Evolutionary conservation across 2,888 invertebrate genomes (phyloP).

Genomic region (Subacronicta megacephala): DNA sequence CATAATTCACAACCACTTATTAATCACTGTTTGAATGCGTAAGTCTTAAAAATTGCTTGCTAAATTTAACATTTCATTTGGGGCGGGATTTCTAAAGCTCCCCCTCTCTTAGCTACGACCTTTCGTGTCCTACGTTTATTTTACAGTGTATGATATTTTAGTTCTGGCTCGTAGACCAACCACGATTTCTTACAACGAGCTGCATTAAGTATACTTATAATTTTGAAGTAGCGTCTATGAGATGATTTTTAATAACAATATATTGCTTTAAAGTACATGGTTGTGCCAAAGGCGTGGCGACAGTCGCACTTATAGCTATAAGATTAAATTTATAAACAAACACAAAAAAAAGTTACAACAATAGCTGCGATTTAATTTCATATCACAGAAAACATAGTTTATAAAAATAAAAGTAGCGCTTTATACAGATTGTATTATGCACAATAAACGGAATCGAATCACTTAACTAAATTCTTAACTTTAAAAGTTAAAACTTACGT

Average conservation of each 20-base stretch:
- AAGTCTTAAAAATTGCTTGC: constrained; percentile 29
- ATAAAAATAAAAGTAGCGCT: constrained; percentile 63
- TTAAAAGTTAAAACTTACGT: constrained; percentile 70
- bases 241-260: constrained; percentile 32
- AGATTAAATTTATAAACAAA: constrained; percentile 51
- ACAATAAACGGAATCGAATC: constrained; percentile 63
- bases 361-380: constrained; percentile 67
- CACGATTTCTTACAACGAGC: constrained; percentile 51
- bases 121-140: constrained; percentile 27
- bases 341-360: constrained; percentile 60
- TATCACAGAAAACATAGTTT: constrained; percentile 76
- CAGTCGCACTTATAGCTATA: constrained; percentile 40
- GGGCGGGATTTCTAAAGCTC: not conserved
- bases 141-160: constrained; percentile 1
- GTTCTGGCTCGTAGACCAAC: constrained; percentile 18
- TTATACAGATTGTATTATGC: constrained; percentile 46
- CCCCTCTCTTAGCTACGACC: constrained; percentile 41
- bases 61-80: constrained; percentile 5
- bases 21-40: constrained; percentile 40
- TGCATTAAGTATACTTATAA: constrained; percentile 35
- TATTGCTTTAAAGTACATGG: constrained; percentile 35
- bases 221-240: constrained; percentile 51
- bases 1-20: constrained; percentile 43
- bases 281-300: constrained; percentile 34
- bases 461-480: constrained; percentile 53